Percentiles rank a stretch among this genome's conserved stretches.
These are phyloP conservation scores for Zeus faber DNA, from an alignment of 2,113 vertebrate genomes.

Conservation along the genomic window DNA sequence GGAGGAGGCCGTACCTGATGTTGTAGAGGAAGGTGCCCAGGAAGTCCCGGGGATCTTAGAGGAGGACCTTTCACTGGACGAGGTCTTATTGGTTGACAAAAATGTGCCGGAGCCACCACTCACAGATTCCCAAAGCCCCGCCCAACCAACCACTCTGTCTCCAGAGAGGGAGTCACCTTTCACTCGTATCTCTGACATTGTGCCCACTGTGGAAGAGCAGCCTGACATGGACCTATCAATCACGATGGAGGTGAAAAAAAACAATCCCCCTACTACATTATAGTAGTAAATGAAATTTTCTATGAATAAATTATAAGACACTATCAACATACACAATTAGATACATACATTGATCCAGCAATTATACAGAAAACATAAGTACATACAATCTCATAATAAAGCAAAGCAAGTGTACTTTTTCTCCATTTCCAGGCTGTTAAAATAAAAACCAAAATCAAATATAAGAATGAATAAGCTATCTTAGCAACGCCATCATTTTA, in stretches of 20 bases:
- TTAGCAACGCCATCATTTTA: too few species aligned
- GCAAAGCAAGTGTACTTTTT: too few species aligned
- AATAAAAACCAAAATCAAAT: too few species aligned
- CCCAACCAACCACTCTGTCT: constrained; percentile 49
- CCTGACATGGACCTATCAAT: constrained; percentile 33
- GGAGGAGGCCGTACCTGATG: constrained; percentile 25
- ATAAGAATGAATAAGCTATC: too few species aligned
- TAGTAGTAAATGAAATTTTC: too few species aligned
- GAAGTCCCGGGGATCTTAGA: constrained; percentile 38
- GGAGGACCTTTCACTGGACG: constrained; percentile 54
- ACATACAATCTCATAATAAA: too few species aligned
- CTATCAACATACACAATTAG: too few species aligned
- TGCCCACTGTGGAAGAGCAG: constrained; percentile 19
- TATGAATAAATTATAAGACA: too few species aligned
- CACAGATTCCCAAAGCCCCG: constrained; percentile 18
- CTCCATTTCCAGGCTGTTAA: too few species aligned
- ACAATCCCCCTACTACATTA: too few species aligned
- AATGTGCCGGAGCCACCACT: constrained; percentile 14
- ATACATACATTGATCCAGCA: too few species aligned
- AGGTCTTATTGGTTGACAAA: constrained; percentile 55
- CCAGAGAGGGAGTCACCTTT: constrained; percentile 61
- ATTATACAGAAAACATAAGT: too few species aligned
- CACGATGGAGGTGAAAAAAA: constrained; percentile 56
- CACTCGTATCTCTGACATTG: constrained; percentile 39
- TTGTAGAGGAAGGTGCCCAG: constrained; percentile 18